Conservation (phyloP, 2,113 vertebrate genomes). For the Micromys minutus region DNA sequence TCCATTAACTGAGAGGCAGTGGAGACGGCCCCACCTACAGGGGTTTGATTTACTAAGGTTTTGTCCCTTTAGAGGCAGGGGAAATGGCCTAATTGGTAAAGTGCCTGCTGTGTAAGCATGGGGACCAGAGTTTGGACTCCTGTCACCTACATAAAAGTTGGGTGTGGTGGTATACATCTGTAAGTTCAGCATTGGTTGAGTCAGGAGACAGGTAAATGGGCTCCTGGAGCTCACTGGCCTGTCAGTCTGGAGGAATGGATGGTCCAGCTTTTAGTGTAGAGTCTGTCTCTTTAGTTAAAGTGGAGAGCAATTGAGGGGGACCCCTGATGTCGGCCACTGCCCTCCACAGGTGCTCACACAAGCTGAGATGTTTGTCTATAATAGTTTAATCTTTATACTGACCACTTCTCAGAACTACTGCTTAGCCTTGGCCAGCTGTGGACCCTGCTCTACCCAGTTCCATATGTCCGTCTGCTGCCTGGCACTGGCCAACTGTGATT, state of each 20-base stretch:
- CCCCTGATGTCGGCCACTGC: background rate
- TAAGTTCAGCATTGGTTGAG: background rate
- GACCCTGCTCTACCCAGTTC: background rate
- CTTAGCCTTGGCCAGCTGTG: background rate
- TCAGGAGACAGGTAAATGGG: background rate
- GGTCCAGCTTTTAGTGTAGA: background rate
- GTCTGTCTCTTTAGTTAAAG: background rate
- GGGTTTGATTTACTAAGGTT: background rate
- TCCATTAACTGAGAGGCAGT: background rate
- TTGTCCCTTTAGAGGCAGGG: background rate
- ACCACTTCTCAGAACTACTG: background rate
- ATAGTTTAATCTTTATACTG: constrained; percentile 53
- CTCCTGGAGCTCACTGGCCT: background rate
- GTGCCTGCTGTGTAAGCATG: background rate
- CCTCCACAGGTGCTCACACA: background rate
- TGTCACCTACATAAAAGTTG: background rate
- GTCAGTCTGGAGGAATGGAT: background rate
- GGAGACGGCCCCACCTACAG: background rate
- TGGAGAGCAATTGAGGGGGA: background rate
- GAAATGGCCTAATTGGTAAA: background rate
- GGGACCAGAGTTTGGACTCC: background rate
- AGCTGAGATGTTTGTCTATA: constrained; percentile 66
- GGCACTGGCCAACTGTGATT: background rate
- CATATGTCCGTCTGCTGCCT: background rate
- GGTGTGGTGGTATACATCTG: background rate